These are phyloP conservation scores for Pammene fasciana DNA, from an alignment of 2,888 invertebrate species.

Conservation along the genomic window DNA sequence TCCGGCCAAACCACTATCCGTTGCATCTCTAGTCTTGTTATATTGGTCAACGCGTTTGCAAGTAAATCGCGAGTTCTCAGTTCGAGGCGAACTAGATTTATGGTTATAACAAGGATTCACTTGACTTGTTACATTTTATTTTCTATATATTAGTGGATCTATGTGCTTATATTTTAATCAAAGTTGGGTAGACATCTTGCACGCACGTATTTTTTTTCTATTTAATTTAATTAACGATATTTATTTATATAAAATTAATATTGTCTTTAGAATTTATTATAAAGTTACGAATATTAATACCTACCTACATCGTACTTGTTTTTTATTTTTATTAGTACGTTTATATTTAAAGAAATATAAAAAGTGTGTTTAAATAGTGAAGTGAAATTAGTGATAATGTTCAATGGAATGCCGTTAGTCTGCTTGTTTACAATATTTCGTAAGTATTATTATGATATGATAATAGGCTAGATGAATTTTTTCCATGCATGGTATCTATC, in stretches of 20 bases:
- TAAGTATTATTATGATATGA: constrained; percentile 44
- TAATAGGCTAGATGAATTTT: no score
- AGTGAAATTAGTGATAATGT: constrained; percentile 54
- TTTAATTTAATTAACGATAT: not conserved
- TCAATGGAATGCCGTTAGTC: constrained; percentile 65
- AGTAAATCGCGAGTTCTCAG: no score
- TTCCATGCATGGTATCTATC: no score
- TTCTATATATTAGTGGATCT: not conserved
- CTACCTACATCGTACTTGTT: not conserved
- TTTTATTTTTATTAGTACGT: not conserved
- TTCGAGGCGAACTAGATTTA: no score
- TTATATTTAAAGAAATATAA: not conserved
- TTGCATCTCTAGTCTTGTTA: no score
- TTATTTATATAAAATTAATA: constrained; percentile 7
- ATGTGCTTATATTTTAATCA: not conserved
- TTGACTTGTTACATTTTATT: no score
- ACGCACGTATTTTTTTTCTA: not conserved
- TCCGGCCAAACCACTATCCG: no score
- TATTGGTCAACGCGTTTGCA: no score
- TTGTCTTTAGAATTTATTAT: not conserved
- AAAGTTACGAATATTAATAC: no score
- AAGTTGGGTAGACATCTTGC: not conserved
- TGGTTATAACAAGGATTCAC: no score
- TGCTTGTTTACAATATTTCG: constrained; percentile 75
- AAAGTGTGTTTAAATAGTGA: constrained; percentile 12